Base-by-base conservation (phyloP, 2,113 vertebrate species). In the Chaetorhynchus papuensis region DNA sequence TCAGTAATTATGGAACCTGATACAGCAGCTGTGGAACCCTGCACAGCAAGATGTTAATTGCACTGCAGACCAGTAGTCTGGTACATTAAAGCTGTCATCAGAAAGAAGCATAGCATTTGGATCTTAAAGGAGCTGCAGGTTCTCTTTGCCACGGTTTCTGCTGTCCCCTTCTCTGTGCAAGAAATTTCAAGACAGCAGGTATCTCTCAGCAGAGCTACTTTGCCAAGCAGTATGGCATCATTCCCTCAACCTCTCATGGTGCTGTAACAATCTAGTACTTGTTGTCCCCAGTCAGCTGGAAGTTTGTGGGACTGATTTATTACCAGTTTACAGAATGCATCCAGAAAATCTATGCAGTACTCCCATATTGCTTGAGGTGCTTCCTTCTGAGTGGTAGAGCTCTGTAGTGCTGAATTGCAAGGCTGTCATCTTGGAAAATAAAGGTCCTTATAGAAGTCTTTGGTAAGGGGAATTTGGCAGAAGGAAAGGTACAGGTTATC, bases 171-270 rank as follows among this genome's bases (percentile, higher is more conserved):
- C 49, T 76, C 44, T 53, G 37, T 27, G 37, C 7, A 37, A 35
- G 78, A 71, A 53, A 23, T 71, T 42, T 56, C 0, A 7, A 52
- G 56, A 11, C 0, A 2, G 45, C 31, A 53, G 41, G 7, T 57
- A 10, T 27, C 15, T 77, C 49, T 74, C 61, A 70, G n/a, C 66
- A 57, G 20, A 69, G 5, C 35, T 91, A 21, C 39, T 86, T 61
- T 60, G 35, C 33, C 2, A 2, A 47, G 18, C 7, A 4, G 16
- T 31, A 27, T 1, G 4, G 11, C 12, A 12, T 69, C 14, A 5
- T 50, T 90, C 45, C 47, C 30, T 78, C 23, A 54, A 28, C 44
- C 15, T 85, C 30, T 60, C n/a, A 17, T 0, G 14, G 11, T 47
- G 6, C 50, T 50, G 26, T 56, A 37, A 37, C 35, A 52, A 77